Conservation (phyloP, 2,797 vertebrate genomes). For the Anas acuta region DNA sequence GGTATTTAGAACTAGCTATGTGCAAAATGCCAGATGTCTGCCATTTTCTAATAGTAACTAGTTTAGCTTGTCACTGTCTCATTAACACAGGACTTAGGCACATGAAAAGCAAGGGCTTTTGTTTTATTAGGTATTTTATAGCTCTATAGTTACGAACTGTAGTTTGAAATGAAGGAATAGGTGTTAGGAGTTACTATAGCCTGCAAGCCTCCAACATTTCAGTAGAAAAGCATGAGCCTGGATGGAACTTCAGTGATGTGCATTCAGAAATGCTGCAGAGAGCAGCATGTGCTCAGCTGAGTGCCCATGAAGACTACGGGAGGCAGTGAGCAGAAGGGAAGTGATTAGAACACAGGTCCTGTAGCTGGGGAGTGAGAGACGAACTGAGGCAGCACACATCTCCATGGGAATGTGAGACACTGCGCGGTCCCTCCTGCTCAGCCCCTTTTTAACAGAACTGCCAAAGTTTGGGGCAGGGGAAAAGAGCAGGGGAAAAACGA, state of each 20-base stretch:
- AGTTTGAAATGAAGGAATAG: not conserved
- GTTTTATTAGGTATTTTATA: not conserved
- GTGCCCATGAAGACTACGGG: not conserved
- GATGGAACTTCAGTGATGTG: not conserved
- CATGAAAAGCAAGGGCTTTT: not conserved
- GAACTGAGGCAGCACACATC: not conserved
- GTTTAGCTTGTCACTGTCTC: not conserved
- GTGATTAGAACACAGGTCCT: not conserved
- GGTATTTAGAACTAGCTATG: not conserved
- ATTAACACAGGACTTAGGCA: not conserved
- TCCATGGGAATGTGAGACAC: not conserved
- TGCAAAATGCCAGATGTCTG: not conserved
- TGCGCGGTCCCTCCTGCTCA: not conserved
- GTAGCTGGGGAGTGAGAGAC: not conserved
- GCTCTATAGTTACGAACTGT: not conserved
- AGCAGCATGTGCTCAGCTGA: rapidly evolving
- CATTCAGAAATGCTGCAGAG: rapidly evolving
- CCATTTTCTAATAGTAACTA: not conserved
- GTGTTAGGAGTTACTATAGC: not conserved
- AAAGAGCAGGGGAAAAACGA: not conserved
- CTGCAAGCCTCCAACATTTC: not conserved
- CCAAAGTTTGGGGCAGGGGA: not conserved
- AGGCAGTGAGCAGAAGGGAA: not conserved
- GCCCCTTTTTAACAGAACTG: not conserved
- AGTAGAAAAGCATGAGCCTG: not conserved